Evolutionary conservation across 1,140 invertebrate species (phyloP).

Genomic region (Bombus pyrosoma): DNA sequence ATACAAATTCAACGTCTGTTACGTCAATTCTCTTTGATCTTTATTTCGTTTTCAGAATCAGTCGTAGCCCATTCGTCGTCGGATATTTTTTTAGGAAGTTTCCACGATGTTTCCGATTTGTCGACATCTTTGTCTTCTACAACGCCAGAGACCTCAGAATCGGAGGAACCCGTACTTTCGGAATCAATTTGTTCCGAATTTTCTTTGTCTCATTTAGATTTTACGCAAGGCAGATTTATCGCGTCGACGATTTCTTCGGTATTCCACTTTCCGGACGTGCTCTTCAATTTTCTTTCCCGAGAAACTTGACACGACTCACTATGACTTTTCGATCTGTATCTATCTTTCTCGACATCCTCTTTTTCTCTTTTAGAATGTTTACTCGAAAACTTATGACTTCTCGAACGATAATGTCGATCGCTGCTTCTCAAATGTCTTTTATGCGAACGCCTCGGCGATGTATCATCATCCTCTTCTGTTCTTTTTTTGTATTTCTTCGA

Average conservation of each 20-base stretch:
- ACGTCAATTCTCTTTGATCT: not conserved
- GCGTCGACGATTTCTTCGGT: not conserved
- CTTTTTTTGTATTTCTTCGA: conserved; percentile 11
- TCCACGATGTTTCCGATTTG: no score
- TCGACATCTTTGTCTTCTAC: no score
- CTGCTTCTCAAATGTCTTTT: conserved; percentile 6
- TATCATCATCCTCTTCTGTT: not conserved
- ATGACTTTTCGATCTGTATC: not conserved
- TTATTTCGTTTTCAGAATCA: conserved; percentile 61
- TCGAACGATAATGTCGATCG: not conserved
- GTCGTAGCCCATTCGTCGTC: conserved; percentile 66
- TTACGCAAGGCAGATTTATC: not conserved
- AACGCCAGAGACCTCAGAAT: not conserved
- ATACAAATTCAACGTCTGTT: not conserved
- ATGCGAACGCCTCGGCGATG: not conserved
- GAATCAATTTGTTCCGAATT: conserved; percentile 36
- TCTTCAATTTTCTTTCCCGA: not conserved
- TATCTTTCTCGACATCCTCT: conserved; percentile 1
- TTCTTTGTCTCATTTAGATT: conserved; percentile 60
- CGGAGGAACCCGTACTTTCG: not conserved
- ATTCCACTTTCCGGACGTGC: not conserved
- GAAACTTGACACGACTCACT: not conserved
- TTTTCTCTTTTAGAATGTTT: not conserved
- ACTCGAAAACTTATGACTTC: not conserved
- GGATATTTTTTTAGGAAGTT: not conserved